A percentile compares a stretch with the other conserved stretches of the same genome.
phyloP scores from a whole-genome alignment of 2,888 invertebrate species.

The Julus scandinavius region DNA sequence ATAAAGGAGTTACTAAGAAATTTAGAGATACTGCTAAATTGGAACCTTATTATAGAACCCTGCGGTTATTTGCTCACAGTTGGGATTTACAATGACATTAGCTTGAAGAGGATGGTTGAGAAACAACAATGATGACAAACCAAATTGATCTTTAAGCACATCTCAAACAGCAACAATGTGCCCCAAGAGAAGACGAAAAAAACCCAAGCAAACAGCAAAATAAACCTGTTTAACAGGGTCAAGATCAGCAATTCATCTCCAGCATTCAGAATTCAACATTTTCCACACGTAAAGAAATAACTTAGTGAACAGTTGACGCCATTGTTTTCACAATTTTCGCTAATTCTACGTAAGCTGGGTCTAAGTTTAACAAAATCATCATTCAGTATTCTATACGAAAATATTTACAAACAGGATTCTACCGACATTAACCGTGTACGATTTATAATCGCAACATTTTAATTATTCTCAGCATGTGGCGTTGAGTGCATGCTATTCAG shows the following conservation, averaged over 20 bases:
- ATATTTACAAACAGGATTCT: too few relatives aligned
- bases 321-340: neutral
- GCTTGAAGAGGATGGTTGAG: neutral
- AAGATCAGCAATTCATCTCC: slow-evolving; percentile 4
- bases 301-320: neutral
- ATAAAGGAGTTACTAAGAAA: too few relatives aligned
- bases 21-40: neutral
- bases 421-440: too few relatives aligned
- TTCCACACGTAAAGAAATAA: neutral
- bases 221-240: slow-evolving; percentile 33
- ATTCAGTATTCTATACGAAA: too few relatives aligned
- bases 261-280: neutral
- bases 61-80: neutral
- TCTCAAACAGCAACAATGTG: neutral
- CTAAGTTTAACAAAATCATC: too few relatives aligned
- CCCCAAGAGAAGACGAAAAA: neutral
- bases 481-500: too few relatives aligned
- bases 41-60: neutral
- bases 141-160: neutral
- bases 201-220: neutral
- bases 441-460: too few relatives aligned
- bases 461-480: too few relatives aligned
- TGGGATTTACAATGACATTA: neutral
- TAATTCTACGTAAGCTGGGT: neutral
- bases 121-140: neutral